These are phyloP conservation scores for Sarcoramphus papa DNA, from an alignment of 2,797 vertebrate genomes.

Conservation along the genomic window DNA sequence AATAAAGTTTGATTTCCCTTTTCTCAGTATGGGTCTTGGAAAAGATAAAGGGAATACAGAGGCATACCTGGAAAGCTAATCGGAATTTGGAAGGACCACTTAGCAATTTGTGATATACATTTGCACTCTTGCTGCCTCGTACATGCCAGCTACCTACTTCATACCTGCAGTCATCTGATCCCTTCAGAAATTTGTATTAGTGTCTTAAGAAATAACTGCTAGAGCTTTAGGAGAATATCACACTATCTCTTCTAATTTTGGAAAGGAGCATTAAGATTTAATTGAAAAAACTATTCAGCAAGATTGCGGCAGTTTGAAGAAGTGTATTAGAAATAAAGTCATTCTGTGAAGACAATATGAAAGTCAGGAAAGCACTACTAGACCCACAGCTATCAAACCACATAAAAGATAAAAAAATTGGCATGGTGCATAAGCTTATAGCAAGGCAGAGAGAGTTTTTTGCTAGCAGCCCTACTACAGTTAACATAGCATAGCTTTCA, in stretches of 20 bases:
- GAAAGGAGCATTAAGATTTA: background rate
- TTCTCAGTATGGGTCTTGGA: background rate
- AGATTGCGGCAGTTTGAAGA: background rate
- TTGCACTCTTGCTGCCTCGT: background rate
- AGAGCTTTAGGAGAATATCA: background rate
- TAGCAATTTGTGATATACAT: background rate
- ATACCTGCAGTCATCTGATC: background rate
- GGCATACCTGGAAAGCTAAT: background rate
- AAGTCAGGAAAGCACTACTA: background rate
- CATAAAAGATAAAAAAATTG: background rate
- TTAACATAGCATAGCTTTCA: background rate
- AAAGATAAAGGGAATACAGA: background rate
- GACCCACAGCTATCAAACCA: background rate
- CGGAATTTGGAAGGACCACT: background rate
- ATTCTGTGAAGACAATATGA: background rate
- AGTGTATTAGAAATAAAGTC: background rate
- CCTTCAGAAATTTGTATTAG: background rate
- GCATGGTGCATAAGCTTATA: background rate
- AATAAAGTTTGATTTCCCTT: background rate
- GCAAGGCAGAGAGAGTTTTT: background rate
- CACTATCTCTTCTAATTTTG: background rate
- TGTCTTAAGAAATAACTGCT: background rate
- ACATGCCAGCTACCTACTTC: background rate
- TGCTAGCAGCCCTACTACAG: background rate
- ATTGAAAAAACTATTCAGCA: background rate